Evolutionary conservation across 2,113 vertebrate genomes (phyloP), one percentile per base, ranked within the genome.

Genomic region (Daboia siamensis): DNA sequence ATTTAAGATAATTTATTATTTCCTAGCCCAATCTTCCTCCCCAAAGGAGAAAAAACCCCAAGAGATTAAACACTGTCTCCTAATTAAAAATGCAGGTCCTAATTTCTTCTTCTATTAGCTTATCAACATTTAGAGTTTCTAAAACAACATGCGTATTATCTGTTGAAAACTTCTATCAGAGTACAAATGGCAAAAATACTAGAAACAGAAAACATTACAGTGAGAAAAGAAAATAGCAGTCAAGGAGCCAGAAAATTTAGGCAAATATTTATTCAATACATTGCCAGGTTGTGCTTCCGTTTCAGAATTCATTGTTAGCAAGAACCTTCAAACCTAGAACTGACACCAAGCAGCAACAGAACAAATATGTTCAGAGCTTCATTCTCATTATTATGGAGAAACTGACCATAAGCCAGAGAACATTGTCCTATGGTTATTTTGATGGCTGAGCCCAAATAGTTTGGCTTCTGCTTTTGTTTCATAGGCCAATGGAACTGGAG

Each of bases 201-300:
- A 61, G 12, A 24, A 69, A 52, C 57, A 59, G 64, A 84, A 20
- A 52, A 26, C 29, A 46, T 11, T 29, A 46, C 2, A 61, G 4
- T 12, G 46, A 15, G 39, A 26, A 33, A 2, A 88, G 51, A 91
- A 89, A 92, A 90, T 90, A 85, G 52, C 48, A 84, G 5, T 52
- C 87, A 44, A 85, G 24, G 90, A 23, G 0, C 61, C 1, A 0
- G n/a, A 4, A 46, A 48, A 86, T 33, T 33, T 61, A 90, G 92
- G 91, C 74, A 39, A 7, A 0, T 12, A 48, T 97, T 97, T 97
- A 97, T 97, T 97, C 95, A 94, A 95, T 95, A 92, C 92, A 64
- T 6, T 2, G 85, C 85, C 17, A 39, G 92, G 93, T 15, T 80
- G 64, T 56, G 55, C 23, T 0, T 52, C 84, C 15, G 54, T 51